Percentiles rank a stretch among this genome's conserved stretches.
Conservation (phyloP, 2,113 vertebrate genomes). For the Pseudorectes ferrugineus region DNA sequence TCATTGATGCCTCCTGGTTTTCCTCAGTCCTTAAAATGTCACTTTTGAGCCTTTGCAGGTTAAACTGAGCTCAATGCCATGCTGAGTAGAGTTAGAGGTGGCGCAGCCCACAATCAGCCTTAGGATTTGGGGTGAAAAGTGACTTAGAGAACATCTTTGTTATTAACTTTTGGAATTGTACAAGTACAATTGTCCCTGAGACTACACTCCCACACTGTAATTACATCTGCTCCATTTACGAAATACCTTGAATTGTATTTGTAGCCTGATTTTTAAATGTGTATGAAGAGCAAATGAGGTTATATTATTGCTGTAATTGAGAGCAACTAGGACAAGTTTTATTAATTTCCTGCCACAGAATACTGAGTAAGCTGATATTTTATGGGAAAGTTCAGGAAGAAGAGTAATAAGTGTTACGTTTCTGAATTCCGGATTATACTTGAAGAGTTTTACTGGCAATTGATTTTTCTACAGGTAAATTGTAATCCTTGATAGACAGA, state of each 20-base stretch:
- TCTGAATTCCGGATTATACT: constrained; percentile 4
- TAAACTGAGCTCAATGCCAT: not conserved
- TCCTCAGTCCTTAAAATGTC: not conserved
- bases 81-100: not conserved
- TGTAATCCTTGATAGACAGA: not conserved
- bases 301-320: constrained; percentile 56
- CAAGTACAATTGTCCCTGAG: not conserved
- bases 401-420: constrained; percentile 3
- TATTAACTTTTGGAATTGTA: not conserved
- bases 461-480: constrained; percentile 39
- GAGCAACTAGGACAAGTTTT: constrained; percentile 46
- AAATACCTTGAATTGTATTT: constrained; percentile 35
- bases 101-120: not conserved
- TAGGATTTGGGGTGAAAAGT: not conserved
- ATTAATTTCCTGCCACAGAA: constrained; percentile 52
- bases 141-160: not conserved
- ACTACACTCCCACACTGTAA: not conserved
- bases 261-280: constrained; percentile 37
- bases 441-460: constrained; percentile 37
- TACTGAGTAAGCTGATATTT: constrained; percentile 51
- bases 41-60: not conserved
- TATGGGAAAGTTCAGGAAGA: constrained; percentile 38
- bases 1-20: not conserved
- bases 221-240: constrained; percentile 7
- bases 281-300: constrained; percentile 26